phyloP scores from a whole-genome alignment of 1,140 invertebrate genomes.

The Papilio helenus region DNA sequence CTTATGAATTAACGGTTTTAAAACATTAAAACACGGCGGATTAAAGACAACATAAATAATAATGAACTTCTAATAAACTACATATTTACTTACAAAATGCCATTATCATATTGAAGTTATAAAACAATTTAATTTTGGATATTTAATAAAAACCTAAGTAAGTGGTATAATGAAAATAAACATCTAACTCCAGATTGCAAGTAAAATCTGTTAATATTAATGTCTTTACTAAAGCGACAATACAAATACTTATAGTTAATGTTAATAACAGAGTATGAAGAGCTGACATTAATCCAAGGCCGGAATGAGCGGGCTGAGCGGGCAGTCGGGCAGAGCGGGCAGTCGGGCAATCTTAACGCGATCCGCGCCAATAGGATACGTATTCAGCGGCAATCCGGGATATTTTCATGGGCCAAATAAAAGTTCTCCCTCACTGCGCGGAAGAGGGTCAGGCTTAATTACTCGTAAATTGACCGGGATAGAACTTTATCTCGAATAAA shows the following conservation, averaged over 20 bases:
- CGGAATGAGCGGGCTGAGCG: constrained; percentile 25
- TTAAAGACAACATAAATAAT: too few species aligned
- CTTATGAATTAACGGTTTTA: neutral
- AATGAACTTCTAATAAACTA: neutral
- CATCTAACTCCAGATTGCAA: neutral
- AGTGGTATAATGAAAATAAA: neutral
- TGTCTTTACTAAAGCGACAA: neutral
- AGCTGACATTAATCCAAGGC: constrained; percentile 41
- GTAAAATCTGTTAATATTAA: neutral
- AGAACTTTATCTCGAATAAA: constrained; percentile 73
- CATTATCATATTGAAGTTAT: too few species aligned
- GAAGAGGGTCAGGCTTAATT: constrained; percentile 81
- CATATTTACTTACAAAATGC: too few species aligned
- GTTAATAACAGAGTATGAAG: constrained; percentile 8
- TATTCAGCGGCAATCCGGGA: constrained; percentile 66
- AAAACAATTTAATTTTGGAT: neutral
- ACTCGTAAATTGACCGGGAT: constrained; percentile 81
- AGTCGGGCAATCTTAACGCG: constrained; percentile 57
- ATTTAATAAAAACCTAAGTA: neutral
- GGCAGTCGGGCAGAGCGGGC: constrained; percentile 46
- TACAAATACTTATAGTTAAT: constrained; percentile 18
- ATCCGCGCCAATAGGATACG: constrained; percentile 56
- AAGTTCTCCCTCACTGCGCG: constrained; percentile 73
- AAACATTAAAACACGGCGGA: neutral
- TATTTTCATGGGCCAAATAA: constrained; percentile 73